phyloP scores from a whole-genome alignment of 1,140 invertebrate genomes.

The Bathynomus jamesi region DNA sequence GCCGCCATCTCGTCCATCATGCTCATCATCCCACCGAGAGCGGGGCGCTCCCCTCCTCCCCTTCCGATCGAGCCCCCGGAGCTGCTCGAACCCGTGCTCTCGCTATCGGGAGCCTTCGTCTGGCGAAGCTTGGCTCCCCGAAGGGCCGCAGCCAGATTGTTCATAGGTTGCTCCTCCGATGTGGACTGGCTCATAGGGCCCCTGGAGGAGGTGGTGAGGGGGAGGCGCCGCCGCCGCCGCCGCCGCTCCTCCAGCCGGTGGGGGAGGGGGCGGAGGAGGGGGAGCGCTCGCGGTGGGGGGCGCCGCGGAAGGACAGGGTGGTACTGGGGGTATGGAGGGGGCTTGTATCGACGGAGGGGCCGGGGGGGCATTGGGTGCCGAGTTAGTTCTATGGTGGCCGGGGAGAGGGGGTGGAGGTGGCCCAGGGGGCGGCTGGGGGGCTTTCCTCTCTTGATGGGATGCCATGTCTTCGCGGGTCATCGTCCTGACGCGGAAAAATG shows the following conservation, averaged over 20 bases:
- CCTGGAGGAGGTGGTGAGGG: slow-evolving; percentile 44
- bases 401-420: slow-evolving; percentile 33
- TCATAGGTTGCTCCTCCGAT: slow-evolving; percentile 46
- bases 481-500: slow-evolving; percentile 52
- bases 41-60: slow-evolving; percentile 23
- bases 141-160: slow-evolving; percentile 69
- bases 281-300: slow-evolving; percentile 42
- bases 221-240: too few species aligned
- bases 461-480: slow-evolving; percentile 82
- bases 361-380: slow-evolving; percentile 32
- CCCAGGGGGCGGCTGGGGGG: slow-evolving; percentile 43
- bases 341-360: neutral
- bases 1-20: slow-evolving; percentile 98
- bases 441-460: slow-evolving; percentile 61
- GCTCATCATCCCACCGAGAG: slow-evolving; percentile 60
- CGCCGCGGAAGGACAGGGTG: too few species aligned
- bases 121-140: slow-evolving; percentile 75
- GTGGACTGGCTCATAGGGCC: slow-evolving; percentile 43
- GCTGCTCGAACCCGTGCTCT: slow-evolving; percentile 33
- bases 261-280: slow-evolving; percentile 39
- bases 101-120: slow-evolving; percentile 47
- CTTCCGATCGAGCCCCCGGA: slow-evolving; percentile 35
- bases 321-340: slow-evolving; percentile 37
- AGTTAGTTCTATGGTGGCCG: slow-evolving; percentile 37
- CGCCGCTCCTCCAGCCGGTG: slow-evolving; percentile 26